Conservation (phyloP, 2,797 vertebrate species). For the Acipenser transmontanus region DNA sequence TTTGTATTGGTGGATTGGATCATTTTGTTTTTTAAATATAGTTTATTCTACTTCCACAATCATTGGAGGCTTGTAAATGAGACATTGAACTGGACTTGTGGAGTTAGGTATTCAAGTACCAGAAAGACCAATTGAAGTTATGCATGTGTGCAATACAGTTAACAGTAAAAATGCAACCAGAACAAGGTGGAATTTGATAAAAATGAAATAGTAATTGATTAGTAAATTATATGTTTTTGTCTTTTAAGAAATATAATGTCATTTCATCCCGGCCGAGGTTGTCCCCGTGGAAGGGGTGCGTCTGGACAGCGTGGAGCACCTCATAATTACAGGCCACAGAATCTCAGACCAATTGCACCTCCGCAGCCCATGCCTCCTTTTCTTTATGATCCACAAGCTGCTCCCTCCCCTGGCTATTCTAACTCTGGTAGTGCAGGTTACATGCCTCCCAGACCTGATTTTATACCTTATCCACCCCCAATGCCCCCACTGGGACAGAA, state of each 20-base stretch:
- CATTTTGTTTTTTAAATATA: no score
- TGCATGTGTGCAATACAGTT: no score
- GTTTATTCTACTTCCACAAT: no score
- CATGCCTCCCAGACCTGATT: conserved; percentile 74
- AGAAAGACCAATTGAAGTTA: no score
- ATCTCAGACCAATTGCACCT: conserved; percentile 67
- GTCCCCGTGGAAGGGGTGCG: conserved; percentile 68
- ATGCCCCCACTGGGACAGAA: conserved; percentile 58
- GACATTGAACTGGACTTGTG: no score
- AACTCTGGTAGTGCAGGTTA: conserved; percentile 62
- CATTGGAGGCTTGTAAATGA: no score
- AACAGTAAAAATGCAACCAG: no score
- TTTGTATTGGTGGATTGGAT: no score
- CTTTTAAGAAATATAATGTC: conserved; percentile 67
- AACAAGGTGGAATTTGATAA: no score
- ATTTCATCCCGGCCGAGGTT: conserved; percentile 77
- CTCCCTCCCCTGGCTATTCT: conserved; percentile 59
- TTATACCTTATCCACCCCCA: conserved; percentile 78
- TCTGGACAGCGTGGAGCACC: conserved; percentile 61
- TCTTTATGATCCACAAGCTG: conserved; percentile 69
- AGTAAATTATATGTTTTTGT: neutral
- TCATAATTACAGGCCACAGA: conserved; percentile 69
- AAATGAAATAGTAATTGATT: neutral
- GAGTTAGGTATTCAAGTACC: no score
- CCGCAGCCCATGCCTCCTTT: conserved; percentile 70